These are phyloP conservation scores for Adrianichthys oophorus DNA, from an alignment of 2,797 vertebrate species.

Conservation along the genomic window DNA sequence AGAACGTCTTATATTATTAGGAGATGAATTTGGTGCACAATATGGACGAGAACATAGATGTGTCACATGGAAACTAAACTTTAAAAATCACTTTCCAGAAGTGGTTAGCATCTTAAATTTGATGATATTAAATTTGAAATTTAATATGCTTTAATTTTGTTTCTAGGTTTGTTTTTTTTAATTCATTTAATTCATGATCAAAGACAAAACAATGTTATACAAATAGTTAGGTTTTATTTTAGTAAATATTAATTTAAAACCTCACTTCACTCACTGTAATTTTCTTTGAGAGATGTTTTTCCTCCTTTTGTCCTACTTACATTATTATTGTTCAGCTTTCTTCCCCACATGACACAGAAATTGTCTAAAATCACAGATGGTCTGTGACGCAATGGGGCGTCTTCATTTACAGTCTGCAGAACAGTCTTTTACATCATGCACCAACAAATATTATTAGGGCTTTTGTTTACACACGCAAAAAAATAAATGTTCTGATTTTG, in stretches of 20 bases:
- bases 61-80: constrained; percentile 12
- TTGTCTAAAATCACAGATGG: constrained; percentile 8
- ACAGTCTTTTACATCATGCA: constrained; percentile 29
- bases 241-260: too few species aligned
- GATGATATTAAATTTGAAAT: too few species aligned
- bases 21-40: background rate
- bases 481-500: background rate
- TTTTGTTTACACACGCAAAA: too few species aligned
- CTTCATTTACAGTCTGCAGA: constrained; percentile 10
- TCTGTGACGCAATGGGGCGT: constrained; percentile 27
- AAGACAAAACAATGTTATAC: too few species aligned
- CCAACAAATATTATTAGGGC: constrained; percentile 19
- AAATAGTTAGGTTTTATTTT: too few species aligned
- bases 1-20: background rate
- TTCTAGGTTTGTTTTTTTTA: background rate
- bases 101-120: too few species aligned
- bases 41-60: constrained; percentile 1
- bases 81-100: background rate
- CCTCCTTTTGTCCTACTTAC: background rate
- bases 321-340: background rate
- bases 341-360: constrained; percentile 5
- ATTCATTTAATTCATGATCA: too few species aligned
- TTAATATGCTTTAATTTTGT: background rate
- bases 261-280: too few species aligned
- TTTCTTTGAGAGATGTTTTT: background rate